Percentiles rank a stretch among this genome's conserved stretches.
Conservation (phyloP, 2,113 vertebrate species). For the Megaceryle maxima region DNA sequence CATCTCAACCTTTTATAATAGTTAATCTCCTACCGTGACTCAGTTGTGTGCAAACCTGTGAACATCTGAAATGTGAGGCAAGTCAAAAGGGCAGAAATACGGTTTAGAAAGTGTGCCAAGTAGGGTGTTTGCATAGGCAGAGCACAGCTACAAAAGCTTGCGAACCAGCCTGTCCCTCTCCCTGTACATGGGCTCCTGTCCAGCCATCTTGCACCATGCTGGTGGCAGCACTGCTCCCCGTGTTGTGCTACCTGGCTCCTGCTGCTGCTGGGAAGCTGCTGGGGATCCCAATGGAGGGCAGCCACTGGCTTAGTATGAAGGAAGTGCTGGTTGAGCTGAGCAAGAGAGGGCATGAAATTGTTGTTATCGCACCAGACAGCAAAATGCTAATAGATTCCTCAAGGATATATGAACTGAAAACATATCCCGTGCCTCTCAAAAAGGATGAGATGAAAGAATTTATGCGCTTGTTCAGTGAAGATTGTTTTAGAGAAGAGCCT, state of each 20-base stretch:
- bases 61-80: fast-evolving
- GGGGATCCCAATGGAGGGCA: slow-evolving; percentile 85
- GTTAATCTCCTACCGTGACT: fast-evolving
- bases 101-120: not conserved
- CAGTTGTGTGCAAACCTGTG: fast-evolving
- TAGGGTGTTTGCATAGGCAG: not conserved
- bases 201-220: fast-evolving
- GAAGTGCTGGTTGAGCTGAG: slow-evolving; percentile 75
- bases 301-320: slow-evolving; percentile 86
- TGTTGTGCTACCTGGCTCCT: not conserved
- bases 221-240: slow-evolving; percentile 10
- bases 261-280: slow-evolving; percentile 72
- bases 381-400: slow-evolving; percentile 71
- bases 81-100: not conserved
- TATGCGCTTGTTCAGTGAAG: fast-evolving
- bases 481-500: not conserved
- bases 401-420: slow-evolving; percentile 59
- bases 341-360: slow-evolving; percentile 78
- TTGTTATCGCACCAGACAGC: slow-evolving; percentile 76
- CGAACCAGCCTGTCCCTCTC: fast-evolving
- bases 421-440: slow-evolving; percentile 67
- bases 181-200: fast-evolving
- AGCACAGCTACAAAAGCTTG: not conserved
- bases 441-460: not conserved
- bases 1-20: not conserved